Evolutionary conservation across 92 coral and sea anemone species (phyloP).

Genomic region (Zoanthus solanderi): DNA sequence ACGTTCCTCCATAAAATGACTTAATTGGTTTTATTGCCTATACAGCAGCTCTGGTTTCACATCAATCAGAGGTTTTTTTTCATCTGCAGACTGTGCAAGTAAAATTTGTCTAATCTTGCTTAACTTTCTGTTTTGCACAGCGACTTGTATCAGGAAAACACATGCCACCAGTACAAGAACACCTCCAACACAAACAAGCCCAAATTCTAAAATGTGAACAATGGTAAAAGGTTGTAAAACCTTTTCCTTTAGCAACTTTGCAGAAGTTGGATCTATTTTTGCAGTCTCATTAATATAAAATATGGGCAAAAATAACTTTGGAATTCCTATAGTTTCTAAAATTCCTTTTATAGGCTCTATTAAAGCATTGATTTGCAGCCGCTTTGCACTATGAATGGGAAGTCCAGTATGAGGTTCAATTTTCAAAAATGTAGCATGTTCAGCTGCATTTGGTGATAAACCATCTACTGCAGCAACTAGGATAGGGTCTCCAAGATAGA

Average conservation of each 20-base stretch:
- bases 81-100: constrained; percentile 36
- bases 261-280: constrained; percentile 65
- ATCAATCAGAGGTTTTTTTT: constrained; percentile 47
- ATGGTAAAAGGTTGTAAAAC: constrained; percentile 73
- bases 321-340: constrained; percentile 59
- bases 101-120: constrained; percentile 51
- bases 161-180: constrained; percentile 70
- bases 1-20: not conserved
- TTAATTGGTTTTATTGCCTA: too few species aligned
- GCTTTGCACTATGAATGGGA: constrained; percentile 78
- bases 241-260: constrained; percentile 70
- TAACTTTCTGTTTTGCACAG: constrained; percentile 62
- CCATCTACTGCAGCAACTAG: constrained; percentile 75
- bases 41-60: not conserved
- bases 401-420: constrained; percentile 89
- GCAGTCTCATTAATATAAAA: constrained; percentile 84
- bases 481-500: constrained; percentile 79
- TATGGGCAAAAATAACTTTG: constrained; percentile 73
- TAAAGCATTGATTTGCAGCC: constrained; percentile 84
- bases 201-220: constrained; percentile 79
- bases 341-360: constrained; percentile 72
- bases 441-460: constrained; percentile 75
- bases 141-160: constrained; percentile 50
- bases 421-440: constrained; percentile 87
- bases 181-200: constrained; percentile 75